A percentile compares a stretch with the other conserved stretches of the same genome.
phyloP scores from a whole-genome alignment of 2,113 vertebrate species.

The Brienomyrus brachyistius region DNA sequence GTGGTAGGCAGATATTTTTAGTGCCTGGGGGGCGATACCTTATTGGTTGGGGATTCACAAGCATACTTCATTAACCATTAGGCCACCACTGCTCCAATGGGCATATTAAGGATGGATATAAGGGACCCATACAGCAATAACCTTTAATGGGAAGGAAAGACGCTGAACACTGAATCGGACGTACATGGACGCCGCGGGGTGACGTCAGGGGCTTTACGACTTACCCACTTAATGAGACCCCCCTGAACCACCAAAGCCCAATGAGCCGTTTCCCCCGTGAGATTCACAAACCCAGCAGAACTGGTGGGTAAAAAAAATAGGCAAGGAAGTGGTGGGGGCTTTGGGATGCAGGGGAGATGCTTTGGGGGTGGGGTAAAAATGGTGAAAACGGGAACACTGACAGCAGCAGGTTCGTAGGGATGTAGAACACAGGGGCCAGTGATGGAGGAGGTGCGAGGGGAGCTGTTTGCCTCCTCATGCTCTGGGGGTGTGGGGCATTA shows the following conservation, averaged over 20 bases:
- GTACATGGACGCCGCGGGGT: background rate
- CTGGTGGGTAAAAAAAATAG: background rate
- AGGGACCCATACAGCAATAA: background rate
- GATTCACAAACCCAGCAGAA: background rate
- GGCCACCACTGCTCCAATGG: no score
- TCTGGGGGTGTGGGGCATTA: slow-evolving; percentile 21
- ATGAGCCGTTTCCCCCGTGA: background rate
- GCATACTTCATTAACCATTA: no score
- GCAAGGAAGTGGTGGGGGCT: background rate
- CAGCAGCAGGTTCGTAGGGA: background rate
- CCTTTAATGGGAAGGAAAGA: background rate
- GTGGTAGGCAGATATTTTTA: no score
- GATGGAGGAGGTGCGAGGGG: background rate
- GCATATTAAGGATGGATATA: background rate
- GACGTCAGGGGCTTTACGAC: background rate
- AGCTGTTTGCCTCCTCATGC: background rate
- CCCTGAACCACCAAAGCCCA: background rate
- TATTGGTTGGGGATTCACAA: no score
- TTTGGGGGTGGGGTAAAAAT: slow-evolving; percentile 3
- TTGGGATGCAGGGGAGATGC: background rate
- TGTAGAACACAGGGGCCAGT: background rate
- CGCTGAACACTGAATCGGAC: background rate
- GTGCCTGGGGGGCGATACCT: no score
- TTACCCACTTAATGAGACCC: background rate
- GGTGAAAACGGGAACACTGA: slow-evolving; percentile 20